Conservation (phyloP, 2,797 vertebrate genomes). For the Lycodopsis pacificus region DNA sequence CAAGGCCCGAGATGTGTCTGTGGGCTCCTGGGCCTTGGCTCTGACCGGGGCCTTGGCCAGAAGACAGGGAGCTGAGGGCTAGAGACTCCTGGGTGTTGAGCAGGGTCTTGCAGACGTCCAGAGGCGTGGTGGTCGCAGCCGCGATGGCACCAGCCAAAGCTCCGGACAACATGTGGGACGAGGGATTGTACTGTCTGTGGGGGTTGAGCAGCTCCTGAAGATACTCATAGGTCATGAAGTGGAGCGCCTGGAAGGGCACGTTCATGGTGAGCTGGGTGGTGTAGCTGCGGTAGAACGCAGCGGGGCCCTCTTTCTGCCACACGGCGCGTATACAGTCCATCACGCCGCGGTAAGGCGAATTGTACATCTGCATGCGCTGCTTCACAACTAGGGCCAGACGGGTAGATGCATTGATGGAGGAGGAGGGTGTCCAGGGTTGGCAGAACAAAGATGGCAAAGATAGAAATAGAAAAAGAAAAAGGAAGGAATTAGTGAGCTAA, state of each 20-base stretch:
- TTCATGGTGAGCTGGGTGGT: constrained; percentile 99
- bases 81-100: constrained; percentile 98
- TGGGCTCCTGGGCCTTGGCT: constrained; percentile 86
- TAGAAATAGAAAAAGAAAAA: constrained; percentile 23
- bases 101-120: constrained; percentile 99
- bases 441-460: not conserved
- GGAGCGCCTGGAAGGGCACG: constrained; percentile 97
- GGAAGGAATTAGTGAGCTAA: constrained; percentile 15
- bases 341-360: constrained; percentile 93
- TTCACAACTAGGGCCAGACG: constrained; percentile 89
- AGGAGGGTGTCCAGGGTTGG: constrained; percentile 17
- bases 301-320: constrained; percentile 92
- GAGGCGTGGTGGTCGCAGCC: constrained; percentile 94
- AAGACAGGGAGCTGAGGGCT: constrained; percentile 75
- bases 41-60: constrained; percentile 45
- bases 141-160: constrained; percentile 95
- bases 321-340: constrained; percentile 93
- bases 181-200: constrained; percentile 96
- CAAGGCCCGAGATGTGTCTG: constrained; percentile 96
- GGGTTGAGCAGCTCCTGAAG: constrained; percentile 97
- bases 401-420: not conserved
- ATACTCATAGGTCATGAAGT: constrained; percentile 99
- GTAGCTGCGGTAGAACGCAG: constrained; percentile 98
- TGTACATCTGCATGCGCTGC: constrained; percentile 99
- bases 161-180: constrained; percentile 93